A percentile compares a stretch with the other conserved stretches of the same genome.
phyloP scores from a whole-genome alignment of 2,113 vertebrate genomes.

The Mus musculus region GRCm39 chr4:47196001-47196500 shows the following conservation, averaged over 20 bases:
- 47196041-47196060: constrained; percentile 33
- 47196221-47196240: constrained; percentile 54
- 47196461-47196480: constrained; percentile 84
- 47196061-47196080: constrained; percentile 62
- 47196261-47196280: constrained; percentile 69
- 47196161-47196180: constrained; percentile 39
- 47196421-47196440: constrained; percentile 75
- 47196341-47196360: constrained; percentile 77
- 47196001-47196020: not conserved
- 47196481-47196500: constrained; percentile 77
- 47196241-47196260: constrained; percentile 71
- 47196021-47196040: not conserved
- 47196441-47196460: constrained; percentile 81
- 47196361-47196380: constrained; percentile 73
- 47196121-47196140: constrained; percentile 59
- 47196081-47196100: not conserved
- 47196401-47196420: constrained; percentile 79
- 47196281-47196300: not conserved
- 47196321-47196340: constrained; percentile 72
- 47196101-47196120: constrained; percentile 26
- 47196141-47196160: constrained; percentile 6
- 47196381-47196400: constrained; percentile 79
- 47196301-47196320: constrained; percentile 70
- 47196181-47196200: constrained; percentile 62
- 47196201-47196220: constrained; percentile 60